Evolutionary conservation across 1,140 invertebrate species (phyloP).

Genomic region (Rhopalosiphum padi): DNA sequence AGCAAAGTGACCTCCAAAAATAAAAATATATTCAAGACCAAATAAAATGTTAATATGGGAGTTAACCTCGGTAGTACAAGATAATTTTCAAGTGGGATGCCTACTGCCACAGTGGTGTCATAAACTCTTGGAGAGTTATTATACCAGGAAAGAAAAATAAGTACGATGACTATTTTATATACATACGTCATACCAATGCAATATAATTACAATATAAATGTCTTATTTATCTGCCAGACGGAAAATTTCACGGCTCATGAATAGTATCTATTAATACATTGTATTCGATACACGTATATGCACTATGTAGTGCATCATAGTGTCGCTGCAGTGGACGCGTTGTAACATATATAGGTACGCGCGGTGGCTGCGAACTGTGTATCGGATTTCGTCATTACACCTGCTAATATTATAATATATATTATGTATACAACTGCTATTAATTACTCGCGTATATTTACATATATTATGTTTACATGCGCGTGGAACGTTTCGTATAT

Average conservation of each 20-base stretch:
- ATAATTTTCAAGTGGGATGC: too few relatives aligned
- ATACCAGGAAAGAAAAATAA: neutral
- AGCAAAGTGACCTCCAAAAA: neutral
- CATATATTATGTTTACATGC: neutral
- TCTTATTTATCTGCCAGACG: neutral
- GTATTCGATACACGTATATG: neutral
- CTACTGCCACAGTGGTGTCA: too few relatives aligned
- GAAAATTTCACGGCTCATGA: neutral
- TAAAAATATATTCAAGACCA: too few relatives aligned
- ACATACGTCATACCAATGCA: neutral
- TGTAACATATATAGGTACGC: neutral
- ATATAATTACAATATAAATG: too few relatives aligned
- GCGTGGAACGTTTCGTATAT: neutral
- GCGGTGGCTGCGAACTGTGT: neutral
- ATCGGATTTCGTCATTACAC: conserved; percentile 23
- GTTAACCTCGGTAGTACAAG: too few relatives aligned
- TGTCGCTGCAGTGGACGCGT: neutral
- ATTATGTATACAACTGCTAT: neutral
- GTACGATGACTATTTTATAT: neutral
- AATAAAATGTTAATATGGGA: too few relatives aligned
- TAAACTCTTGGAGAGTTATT: neutral
- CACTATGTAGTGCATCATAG: too few relatives aligned
- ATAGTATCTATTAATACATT: neutral
- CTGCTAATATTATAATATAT: neutral
- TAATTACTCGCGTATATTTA: neutral